These are phyloP conservation scores for Sthenelais limicola DNA, from an alignment of 2,888 invertebrate species.

Conservation along the genomic window DNA sequence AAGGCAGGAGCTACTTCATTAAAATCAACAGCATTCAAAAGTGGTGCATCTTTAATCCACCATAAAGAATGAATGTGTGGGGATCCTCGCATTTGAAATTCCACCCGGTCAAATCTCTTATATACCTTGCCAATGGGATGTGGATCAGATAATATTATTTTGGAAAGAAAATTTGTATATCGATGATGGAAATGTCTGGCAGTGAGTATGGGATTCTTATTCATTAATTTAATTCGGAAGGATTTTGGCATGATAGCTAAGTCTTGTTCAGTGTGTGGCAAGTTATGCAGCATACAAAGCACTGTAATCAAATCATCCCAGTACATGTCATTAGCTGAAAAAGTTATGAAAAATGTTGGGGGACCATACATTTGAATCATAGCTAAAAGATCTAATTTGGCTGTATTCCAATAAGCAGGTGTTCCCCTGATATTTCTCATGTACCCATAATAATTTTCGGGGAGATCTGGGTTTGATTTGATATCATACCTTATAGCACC, in stretches of 20 bases:
- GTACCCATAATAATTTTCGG: slow-evolving; percentile 8
- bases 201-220: slow-evolving; percentile 1
- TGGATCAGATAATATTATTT: background rate
- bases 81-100: slow-evolving; percentile 11
- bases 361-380: background rate
- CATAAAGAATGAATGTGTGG: background rate
- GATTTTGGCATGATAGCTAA: background rate
- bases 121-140: background rate
- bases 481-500: background rate
- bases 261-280: background rate
- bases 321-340: slow-evolving; percentile 13
- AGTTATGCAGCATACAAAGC: background rate
- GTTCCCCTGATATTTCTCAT: slow-evolving; percentile 3
- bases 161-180: background rate
- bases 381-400: slow-evolving; percentile 4
- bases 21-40: background rate
- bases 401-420: background rate
- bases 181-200: background rate
- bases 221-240: background rate
- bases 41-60: background rate
- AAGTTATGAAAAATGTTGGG: slow-evolving; percentile 4
- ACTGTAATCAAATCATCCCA: slow-evolving; percentile 15
- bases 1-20: background rate
- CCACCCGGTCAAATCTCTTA: background rate
- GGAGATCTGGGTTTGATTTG: slow-evolving; percentile 7